phyloP scores from a whole-genome alignment of 2,888 invertebrate species.

The Camptogramma bilineatum region DNA sequence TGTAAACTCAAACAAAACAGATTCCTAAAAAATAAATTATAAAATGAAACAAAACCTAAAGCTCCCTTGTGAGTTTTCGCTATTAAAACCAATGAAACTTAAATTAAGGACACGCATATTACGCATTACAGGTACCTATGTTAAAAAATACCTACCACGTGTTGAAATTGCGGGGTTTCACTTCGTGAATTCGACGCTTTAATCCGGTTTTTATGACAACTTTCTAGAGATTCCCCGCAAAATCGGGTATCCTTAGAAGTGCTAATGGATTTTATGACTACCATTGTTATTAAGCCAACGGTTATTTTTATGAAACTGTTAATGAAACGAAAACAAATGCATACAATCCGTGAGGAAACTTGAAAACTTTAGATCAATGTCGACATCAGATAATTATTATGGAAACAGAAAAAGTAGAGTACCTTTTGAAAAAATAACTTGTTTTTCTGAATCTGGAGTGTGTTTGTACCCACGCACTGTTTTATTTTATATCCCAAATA shows the following conservation, averaged over 20 bases:
- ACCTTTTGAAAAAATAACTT: conserved; percentile 16
- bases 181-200: conserved; percentile 66
- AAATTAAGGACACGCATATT: conserved; percentile 47
- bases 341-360: conserved; percentile 7
- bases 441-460: conserved; percentile 15
- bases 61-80: not conserved
- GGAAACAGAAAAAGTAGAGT: conserved; percentile 14
- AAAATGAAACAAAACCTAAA: not conserved
- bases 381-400: conserved; percentile 21
- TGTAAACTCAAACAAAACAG: not conserved
- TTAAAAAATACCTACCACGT: conserved; percentile 42
- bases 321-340: conserved; percentile 18
- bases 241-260: conserved; percentile 71
- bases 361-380: conserved; percentile 12
- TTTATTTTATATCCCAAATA: conserved; percentile 17
- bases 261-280: conserved; percentile 69
- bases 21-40: not conserved
- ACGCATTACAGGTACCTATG: conserved; percentile 1
- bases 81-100: conserved; percentile 7
- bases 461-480: conserved; percentile 20
- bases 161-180: conserved; percentile 57
- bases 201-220: conserved; percentile 75
- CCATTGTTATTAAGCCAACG: conserved; percentile 40
- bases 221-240: conserved; percentile 78
- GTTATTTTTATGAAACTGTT: conserved; percentile 16